Percentiles rank a stretch among this genome's conserved stretches.
Evolutionary conservation across 1,140 invertebrate species (phyloP).

Genomic region (Sipha flava): DNA sequence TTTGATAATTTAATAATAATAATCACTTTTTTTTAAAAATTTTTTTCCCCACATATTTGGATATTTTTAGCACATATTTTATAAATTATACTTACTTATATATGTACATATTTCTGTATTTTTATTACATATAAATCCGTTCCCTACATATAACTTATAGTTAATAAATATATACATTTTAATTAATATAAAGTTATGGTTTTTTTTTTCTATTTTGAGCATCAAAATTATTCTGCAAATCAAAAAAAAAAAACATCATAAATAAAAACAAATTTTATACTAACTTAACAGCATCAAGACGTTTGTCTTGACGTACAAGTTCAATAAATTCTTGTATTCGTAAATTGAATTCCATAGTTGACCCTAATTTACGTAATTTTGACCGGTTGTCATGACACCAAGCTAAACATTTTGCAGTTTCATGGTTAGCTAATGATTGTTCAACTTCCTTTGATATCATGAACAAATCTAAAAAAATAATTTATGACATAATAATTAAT

Average conservation of each 20-base stretch:
- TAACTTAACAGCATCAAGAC: constrained; percentile 77
- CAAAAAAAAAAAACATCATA: not conserved
- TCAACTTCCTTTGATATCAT: constrained; percentile 83
- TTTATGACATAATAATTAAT: not conserved
- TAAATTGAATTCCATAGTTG: constrained; percentile 84
- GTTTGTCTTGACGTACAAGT: constrained; percentile 72
- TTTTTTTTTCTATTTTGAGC: too few species aligned
- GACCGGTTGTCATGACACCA: constrained; percentile 98
- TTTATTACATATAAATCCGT: too few species aligned
- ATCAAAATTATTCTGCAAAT: too few species aligned
- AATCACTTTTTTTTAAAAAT: too few species aligned
- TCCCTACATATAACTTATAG: too few species aligned
- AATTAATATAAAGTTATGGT: too few species aligned
- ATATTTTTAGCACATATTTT: too few species aligned
- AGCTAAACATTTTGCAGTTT: constrained; percentile 80
- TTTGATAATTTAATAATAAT: too few species aligned
- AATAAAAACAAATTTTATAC: constrained; percentile 24
- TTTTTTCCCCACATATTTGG: too few species aligned
- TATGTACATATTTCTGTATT: too few species aligned
- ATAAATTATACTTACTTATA: too few species aligned
- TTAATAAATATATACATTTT: too few species aligned
- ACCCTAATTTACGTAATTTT: constrained; percentile 85
- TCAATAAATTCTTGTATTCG: constrained; percentile 94
- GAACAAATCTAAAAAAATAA: constrained; percentile 63
- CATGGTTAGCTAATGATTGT: constrained; percentile 62